Conservation (phyloP, 2,113 vertebrate genomes). For the Myxocyprinus asiaticus region DNA sequence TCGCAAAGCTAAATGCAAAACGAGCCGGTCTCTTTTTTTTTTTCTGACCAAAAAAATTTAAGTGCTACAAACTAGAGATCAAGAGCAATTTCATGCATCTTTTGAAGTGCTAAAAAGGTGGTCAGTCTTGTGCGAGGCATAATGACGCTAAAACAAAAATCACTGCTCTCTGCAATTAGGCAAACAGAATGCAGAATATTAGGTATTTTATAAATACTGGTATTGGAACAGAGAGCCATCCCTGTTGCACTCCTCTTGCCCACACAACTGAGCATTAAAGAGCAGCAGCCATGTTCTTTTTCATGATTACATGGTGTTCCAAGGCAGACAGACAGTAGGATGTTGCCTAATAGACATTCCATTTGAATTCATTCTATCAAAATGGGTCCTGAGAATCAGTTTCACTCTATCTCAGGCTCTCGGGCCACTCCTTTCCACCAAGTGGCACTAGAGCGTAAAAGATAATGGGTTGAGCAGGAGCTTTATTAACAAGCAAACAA, state of each 20-base stretch:
- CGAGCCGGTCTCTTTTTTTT: conserved; percentile 62
- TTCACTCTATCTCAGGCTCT: conserved; percentile 74
- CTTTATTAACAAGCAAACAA: conserved; percentile 45
- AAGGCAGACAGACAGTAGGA: conserved; percentile 68
- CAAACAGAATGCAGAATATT: conserved; percentile 56
- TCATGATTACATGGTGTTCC: conserved; percentile 58
- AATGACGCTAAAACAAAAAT: conserved; percentile 67
- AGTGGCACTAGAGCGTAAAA: conserved; percentile 80
- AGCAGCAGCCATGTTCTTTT: conserved; percentile 63
- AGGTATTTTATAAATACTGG: conserved; percentile 72
- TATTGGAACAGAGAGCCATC: conserved; percentile 46
- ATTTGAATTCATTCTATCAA: conserved; percentile 38
- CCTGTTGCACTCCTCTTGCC: conserved; percentile 57
- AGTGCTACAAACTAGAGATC: conserved; percentile 70
- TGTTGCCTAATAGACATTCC: conserved; percentile 56
- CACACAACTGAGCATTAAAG: conserved; percentile 45
- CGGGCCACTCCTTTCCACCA: conserved; percentile 73
- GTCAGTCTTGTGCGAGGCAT: conserved; percentile 67
- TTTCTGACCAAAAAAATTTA: conserved; percentile 64
- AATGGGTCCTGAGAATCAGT: conserved; percentile 73
- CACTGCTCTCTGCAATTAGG: conserved; percentile 70
- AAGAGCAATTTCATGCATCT: conserved; percentile 78
- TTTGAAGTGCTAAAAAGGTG: conserved; percentile 88
- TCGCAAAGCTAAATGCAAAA: conserved; percentile 76
- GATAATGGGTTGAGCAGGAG: conserved; percentile 62